Base-by-base conservation (phyloP, 2,888 invertebrate species). In the Nomada fabriciana region DNA sequence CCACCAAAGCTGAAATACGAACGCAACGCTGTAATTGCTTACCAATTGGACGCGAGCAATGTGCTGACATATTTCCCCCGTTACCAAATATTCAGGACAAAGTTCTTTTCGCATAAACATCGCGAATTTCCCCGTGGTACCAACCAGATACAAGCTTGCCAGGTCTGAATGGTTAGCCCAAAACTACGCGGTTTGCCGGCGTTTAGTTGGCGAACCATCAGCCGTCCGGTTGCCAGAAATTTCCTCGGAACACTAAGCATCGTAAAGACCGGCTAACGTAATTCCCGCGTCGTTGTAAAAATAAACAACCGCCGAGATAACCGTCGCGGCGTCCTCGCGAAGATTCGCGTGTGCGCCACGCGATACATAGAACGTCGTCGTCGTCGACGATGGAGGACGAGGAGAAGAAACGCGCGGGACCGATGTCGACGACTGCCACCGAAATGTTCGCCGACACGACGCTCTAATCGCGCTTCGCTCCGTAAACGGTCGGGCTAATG, bases 401-500 rank as follows among this genome's bases (percentile, higher is more conserved):
- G 47, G 13, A 23, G 64, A 52, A 1, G 65, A 20, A 36, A 36
- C 18, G 42, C 7, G 5, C 29, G 15, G n/a, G 47, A 42, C 18
- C 59, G 25, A 43, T n/a, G 57, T n/a, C 43, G 59, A 20, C 25
- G 10, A 23, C 43, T 47, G 52, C 36, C 47, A 57, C 69, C 79
- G 43, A 80, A 80, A 80, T 80, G 71, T 15, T 13, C 61, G 60
- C 55, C 60, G 65, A 74, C 85, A 60, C 76, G 73, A 70, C 52
- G 59, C 72, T 68, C 83, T 85, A 83, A 88, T 88, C 88, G 87
- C 79, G 63, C 76, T 55, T 47, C 71, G 82, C 80, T 78, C 80
- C 75, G 87, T 82, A 82, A 85, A 84, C 85, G 87, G 61, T 61
- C 87, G 84, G 86, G 84, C 83, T 88, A 88, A 87, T 84, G 89